Conservation (phyloP, 2,113 vertebrate species). For the Lathamus discolor region DNA sequence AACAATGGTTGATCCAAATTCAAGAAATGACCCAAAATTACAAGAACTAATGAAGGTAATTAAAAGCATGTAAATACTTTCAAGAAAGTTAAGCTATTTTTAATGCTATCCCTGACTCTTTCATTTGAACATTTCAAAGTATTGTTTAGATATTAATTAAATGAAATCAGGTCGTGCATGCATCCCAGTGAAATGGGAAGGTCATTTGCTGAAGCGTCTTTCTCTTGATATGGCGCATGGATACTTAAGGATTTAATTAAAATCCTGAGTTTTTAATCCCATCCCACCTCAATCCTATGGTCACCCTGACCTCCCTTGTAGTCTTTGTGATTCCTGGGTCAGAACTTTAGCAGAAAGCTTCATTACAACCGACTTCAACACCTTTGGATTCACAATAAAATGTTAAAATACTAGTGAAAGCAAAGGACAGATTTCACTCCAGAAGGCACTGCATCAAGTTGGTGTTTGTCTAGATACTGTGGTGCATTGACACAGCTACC, state of each 20-base stretch:
- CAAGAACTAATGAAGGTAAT: slow-evolving; percentile 89
- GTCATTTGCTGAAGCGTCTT: background rate
- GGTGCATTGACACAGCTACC: background rate
- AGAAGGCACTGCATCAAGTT: background rate
- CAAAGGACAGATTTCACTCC: background rate
- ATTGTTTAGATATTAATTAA: background rate
- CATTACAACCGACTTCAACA: background rate
- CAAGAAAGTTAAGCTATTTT: background rate
- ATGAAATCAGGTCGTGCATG: fast-evolving
- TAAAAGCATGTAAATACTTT: background rate
- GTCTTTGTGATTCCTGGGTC: background rate
- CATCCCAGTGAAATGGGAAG: background rate
- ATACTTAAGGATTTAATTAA: background rate
- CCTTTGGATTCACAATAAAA: background rate
- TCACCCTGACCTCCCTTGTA: background rate
- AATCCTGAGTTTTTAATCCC: background rate
- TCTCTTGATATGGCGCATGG: background rate
- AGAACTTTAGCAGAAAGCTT: background rate
- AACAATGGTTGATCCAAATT: slow-evolving; percentile 90
- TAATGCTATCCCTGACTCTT: background rate
- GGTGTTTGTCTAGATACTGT: background rate
- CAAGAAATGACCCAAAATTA: slow-evolving; percentile 86
- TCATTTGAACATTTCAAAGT: background rate
- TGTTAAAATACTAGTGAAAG: background rate
- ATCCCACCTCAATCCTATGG: background rate